These are phyloP conservation scores for Psix sp. DNA, from an alignment of 1,140 invertebrate genomes.

Conservation along the genomic window DNA sequence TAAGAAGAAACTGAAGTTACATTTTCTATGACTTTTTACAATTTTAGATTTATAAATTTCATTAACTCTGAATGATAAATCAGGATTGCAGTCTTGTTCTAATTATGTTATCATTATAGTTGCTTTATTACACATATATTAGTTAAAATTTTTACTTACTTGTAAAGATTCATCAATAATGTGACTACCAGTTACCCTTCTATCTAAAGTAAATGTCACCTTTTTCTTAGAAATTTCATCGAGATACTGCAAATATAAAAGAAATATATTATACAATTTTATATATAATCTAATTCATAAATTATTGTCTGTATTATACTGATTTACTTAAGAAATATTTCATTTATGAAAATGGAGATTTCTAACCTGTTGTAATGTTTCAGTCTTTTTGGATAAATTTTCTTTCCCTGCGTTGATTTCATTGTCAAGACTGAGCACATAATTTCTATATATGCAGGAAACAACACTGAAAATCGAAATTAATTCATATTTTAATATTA, in stretches of 20 bases:
- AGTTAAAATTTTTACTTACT: too few relatives aligned
- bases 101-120: too few relatives aligned
- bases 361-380: slow-evolving; percentile 71
- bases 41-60: too few relatives aligned
- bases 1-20: too few relatives aligned
- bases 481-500: slow-evolving; percentile 6
- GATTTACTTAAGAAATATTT: slow-evolving; percentile 1
- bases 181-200: slow-evolving; percentile 81
- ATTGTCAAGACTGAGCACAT: slow-evolving; percentile 68
- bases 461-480: slow-evolving; percentile 65
- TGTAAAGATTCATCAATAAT: slow-evolving; percentile 85
- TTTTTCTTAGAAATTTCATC: slow-evolving; percentile 64
- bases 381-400: slow-evolving; percentile 74
- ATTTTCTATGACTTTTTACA: too few relatives aligned
- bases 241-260: slow-evolving; percentile 66
- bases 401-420: slow-evolving; percentile 70
- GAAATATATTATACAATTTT: too few relatives aligned
- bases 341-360: slow-evolving; percentile 2
- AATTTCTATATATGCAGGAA: slow-evolving; percentile 72
- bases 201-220: slow-evolving; percentile 75
- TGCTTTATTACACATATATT: too few relatives aligned
- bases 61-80: too few relatives aligned
- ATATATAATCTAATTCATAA: too few relatives aligned
- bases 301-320: too few relatives aligned
- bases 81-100: too few relatives aligned